Base-by-base conservation (phyloP, 2,888 invertebrate genomes). In the Orthonevra nobilis region DNA sequence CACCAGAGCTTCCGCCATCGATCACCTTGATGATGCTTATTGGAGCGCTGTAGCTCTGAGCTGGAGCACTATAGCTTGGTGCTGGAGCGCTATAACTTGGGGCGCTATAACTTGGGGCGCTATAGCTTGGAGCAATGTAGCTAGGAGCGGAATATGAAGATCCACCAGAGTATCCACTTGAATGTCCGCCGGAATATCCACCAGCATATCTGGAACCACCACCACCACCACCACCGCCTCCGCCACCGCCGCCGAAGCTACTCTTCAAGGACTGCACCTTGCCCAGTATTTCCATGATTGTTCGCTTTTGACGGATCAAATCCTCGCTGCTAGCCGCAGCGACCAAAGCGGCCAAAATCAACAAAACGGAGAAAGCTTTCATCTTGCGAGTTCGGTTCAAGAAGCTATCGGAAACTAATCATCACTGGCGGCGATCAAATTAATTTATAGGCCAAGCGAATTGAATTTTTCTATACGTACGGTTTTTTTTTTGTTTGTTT, bases 331-430 rank as follows among this genome's bases (percentile, higher is more conserved):
- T 50, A 14, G 14, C 48, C 1, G 34, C 42, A 38, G 50, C 69
- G 6, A 63, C 56, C 15, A 63, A 48, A 12, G 36, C 68, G 19
- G 63, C 40, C 28, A 58, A 34, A 58, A 70, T n/a, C 28, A 70
- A 48, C 2, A 63, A 48, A 28, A 58, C 56, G 42, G 63, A 28
- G 17, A 70, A 70, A 30, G 56, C 15, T 12, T 52, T 75, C 75
- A 75, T 75, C 42, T 63, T 70, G 4, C 63, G 56, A 19, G 42
- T 28, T 36, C 75, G 42, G 36, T 70, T 17, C 63, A 70, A 75
- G 56, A 81, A 82, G 81, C 82, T 82, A 83, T 82, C 82, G 81
- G 81, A 84, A 82, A 86, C 86, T 86, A 85, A 85, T 83, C 77
- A 74, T 40, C 50, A 81, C 69, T 17, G 60, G 61, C 6, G 20